Percentiles rank a stretch among this genome's conserved stretches.
Evolutionary conservation across 1,140 invertebrate species (phyloP).

Genomic region (Adoxophyes honmai): DNA sequence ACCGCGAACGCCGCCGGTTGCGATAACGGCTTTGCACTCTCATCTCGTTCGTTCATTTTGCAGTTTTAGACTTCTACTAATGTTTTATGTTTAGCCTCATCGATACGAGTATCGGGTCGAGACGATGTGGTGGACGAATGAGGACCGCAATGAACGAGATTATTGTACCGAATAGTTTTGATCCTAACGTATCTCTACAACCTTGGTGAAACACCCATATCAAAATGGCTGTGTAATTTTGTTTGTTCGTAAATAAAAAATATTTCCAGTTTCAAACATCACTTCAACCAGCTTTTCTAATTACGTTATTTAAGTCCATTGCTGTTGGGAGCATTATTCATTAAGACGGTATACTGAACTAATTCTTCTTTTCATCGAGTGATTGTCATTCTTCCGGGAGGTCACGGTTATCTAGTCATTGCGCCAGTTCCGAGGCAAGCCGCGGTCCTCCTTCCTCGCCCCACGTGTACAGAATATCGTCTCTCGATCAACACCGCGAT

Average conservation of each 20-base stretch:
- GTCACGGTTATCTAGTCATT: neutral
- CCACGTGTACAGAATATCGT: neutral
- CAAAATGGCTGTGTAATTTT: no score
- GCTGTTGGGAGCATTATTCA: neutral
- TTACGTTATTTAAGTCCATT: neutral
- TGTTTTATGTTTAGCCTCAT: conserved; percentile 51
- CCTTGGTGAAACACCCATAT: no score
- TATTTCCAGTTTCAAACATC: neutral
- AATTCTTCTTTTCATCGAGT: no score
- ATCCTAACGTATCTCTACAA: no score
- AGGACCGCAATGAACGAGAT: neutral
- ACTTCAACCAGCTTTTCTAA: conserved; percentile 5
- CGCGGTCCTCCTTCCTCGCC: conserved; percentile 4
- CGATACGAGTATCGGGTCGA: conserved; percentile 10
- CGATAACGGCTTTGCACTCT: conserved; percentile 65
- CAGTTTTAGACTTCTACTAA: conserved; percentile 70
- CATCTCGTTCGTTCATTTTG: conserved; percentile 69
- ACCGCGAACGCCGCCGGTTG: conserved; percentile 23
- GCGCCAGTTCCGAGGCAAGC: neutral
- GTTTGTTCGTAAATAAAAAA: no score
- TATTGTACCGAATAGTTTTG: no score
- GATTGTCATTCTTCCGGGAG: neutral
- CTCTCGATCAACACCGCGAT: conserved; percentile 29
- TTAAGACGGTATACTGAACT: neutral
- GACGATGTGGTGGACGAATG: neutral